Evolutionary conservation across 2,113 vertebrate genomes (phyloP).

Genomic region (Microtus oregoni): DNA sequence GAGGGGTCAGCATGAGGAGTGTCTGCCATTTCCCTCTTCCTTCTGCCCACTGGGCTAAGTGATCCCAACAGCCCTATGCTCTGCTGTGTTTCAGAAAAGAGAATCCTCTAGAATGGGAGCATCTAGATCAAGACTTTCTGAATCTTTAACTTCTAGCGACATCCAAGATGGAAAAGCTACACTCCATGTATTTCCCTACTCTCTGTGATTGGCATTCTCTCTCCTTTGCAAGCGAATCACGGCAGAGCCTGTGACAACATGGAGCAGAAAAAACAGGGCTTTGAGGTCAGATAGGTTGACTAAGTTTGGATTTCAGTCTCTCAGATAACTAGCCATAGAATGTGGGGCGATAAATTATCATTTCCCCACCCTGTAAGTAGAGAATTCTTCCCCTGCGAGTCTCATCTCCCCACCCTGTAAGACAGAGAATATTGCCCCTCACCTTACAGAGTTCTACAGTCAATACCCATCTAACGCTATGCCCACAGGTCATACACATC

Average conservation of each 20-base stretch:
- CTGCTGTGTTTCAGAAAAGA: background rate
- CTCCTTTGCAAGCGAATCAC: conserved; percentile 28
- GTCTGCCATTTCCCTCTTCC: too few species aligned
- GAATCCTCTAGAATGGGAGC: background rate
- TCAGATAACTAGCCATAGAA: too few species aligned
- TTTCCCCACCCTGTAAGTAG: background rate
- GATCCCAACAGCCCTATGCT: background rate
- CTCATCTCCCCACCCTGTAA: too few species aligned
- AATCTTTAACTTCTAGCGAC: background rate
- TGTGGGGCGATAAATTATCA: too few species aligned
- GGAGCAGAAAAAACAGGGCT: background rate
- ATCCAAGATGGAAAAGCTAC: background rate
- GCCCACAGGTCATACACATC: too few species aligned
- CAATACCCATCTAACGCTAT: too few species aligned
- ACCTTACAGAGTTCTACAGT: too few species aligned
- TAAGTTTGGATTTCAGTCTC: too few species aligned
- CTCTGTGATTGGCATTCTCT: background rate
- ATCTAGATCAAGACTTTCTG: background rate
- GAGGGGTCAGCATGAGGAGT: background rate
- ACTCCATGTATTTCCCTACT: background rate
- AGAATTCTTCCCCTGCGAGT: too few species aligned
- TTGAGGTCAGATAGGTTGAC: background rate
- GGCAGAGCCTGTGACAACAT: background rate
- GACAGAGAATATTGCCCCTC: too few species aligned
- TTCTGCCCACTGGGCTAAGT: background rate